Percentiles rank a stretch among this genome's conserved stretches.
phyloP scores from a whole-genome alignment of 2,888 invertebrate species.

The Drosophila longiperda region DNA sequence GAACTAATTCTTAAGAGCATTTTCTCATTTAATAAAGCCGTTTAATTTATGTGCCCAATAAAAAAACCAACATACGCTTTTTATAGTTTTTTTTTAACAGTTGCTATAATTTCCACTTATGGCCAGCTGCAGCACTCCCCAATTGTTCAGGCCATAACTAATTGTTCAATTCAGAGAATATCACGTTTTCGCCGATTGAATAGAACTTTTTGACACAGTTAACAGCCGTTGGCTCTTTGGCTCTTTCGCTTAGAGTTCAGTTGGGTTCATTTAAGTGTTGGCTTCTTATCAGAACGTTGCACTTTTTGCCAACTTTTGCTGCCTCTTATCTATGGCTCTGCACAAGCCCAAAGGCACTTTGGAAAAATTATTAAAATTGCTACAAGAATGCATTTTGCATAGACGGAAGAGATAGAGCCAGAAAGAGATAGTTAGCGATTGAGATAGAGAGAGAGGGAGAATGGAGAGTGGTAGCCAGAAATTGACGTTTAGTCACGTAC shows the following conservation, averaged over 20 bases:
- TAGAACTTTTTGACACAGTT: conserved; percentile 76
- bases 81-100: conserved; percentile 7
- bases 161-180: conserved; percentile 48
- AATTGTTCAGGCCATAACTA: conserved; percentile 26
- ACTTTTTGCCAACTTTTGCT: conserved; percentile 64
- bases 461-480: conserved; percentile 41
- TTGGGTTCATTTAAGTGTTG: conserved; percentile 35
- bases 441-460: not conserved
- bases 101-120: conserved; percentile 24
- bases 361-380: conserved; percentile 73
- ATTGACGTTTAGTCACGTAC: conserved; percentile 81
- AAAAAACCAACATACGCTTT: not conserved
- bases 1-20: not conserved
- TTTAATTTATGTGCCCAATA: not conserved
- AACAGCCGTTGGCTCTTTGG: conserved; percentile 57
- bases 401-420: not conserved
- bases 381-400: conserved; percentile 69
- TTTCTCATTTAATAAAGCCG: not conserved
- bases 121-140: not conserved
- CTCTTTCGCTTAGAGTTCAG: conserved; percentile 16
- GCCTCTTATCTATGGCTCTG: conserved; percentile 61
- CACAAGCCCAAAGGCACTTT: conserved; percentile 57
- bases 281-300: conserved; percentile 73
- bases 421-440: not conserved
- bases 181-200: conserved; percentile 54